Base-by-base conservation (phyloP, 2,888 invertebrate species). In the Empis stercorea region DNA sequence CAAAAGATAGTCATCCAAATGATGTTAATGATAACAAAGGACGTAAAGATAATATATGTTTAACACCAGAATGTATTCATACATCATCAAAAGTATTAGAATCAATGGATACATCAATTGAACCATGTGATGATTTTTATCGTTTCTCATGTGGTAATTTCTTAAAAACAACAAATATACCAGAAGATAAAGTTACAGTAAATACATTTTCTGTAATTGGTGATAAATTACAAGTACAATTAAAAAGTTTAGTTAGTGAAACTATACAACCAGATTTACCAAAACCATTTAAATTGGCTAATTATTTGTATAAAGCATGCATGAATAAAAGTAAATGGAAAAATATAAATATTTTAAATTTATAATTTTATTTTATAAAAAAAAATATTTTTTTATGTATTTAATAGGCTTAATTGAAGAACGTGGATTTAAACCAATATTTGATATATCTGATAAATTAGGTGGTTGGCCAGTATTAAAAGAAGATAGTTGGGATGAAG, bases 391-490 rank as follows among this genome's bases (percentile, higher is more conserved):
- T 59, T 42, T 41, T 11, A 14, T 40, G 30, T 6, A 43, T 4
- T 9, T 64, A n/a, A n/a, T n/a, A 91, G 91, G 80, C 54, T 69
- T 80, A 16, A 93, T 95, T 57, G 91, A 94, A 62, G 71, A 77
- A 3, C 76, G 83, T 43, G 93, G 89, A 0, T 66, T 86, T 39
- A 68, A 71, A 4, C 91, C 93, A 0, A 75, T 94, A 36, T 67
- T 77, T 47, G 71, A 75, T 1, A 80, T 91, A 62, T 68, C 94
- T 46, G 73, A 75, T 32, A 72, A 76, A n/a, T 73, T 95, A 17
- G 94, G 95, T 1, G 93, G 93, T 4, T 96, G 94, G 94, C 95
- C 96, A 0, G 84, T 87, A n/a, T 71, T 93, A 34, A 82, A 84
- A 54, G 89, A 84, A 0, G 74, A 78, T 30, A 53, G 63, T 1